Evolutionary conservation across 2,888 invertebrate genomes (phyloP), one percentile per base, ranked within the genome.

Genomic region (Aproaerema taeniolella): DNA sequence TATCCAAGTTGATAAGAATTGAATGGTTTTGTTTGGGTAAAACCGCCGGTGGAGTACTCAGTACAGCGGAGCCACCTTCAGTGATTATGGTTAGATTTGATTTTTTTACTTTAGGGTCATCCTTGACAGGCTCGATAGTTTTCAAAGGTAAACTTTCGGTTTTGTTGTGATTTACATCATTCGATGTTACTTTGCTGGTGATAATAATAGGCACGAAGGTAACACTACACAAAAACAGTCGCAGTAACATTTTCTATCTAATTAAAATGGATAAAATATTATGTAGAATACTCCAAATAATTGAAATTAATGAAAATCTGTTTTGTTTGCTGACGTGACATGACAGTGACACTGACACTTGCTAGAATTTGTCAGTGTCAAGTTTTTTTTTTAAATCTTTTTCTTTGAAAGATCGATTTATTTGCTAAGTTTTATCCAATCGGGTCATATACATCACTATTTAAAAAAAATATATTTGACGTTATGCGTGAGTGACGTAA

Each of bases 11-110:
- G 28, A 68, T 48, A 49, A 4, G 58, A 8, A 25, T 6, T 25
- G 13, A 53, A 26, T 56, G 52, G 42, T 65, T 68, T 41, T 61
- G 61, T 38, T 67, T 69, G 4, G 66, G 49, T 42, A 68, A 54
- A 26, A 61, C 55, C 28, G 62, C 44, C 36, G 55, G 41, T 28
- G 59, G 50, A 30, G 53, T 45, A 36, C 62, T 65, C 25, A 67
- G 46, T 41, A 63, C 43, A 40, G 72, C 38, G 8, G 60, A 48
- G 33, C 76, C 81, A 45, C 75, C 80, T 64, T 79, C 81, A 47
- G 66, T 72, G 9, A 55, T 38, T 28, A 75, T 44, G 31, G 56
- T 52, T 24, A 63, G 45, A 38, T 64, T 65, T 3, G 54, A 54
- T 50, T 53, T 58, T 43, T 57, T 61, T 4, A n/a, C 20, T n/a